Conservation (phyloP, 2,113 vertebrate species). For the Vombatus ursinus region DNA sequence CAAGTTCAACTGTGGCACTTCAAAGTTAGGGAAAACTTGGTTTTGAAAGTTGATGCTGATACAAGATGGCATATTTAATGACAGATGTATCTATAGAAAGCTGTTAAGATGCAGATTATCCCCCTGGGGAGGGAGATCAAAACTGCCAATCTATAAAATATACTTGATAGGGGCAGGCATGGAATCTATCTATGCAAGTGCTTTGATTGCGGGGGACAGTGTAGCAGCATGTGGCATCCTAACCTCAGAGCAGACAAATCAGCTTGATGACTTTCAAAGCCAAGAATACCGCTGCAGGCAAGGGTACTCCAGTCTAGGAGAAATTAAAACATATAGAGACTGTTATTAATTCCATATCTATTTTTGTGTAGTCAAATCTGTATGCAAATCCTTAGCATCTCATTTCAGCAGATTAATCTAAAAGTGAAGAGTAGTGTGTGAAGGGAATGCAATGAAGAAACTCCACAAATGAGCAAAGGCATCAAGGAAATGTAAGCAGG, state of each 20-base stretch:
- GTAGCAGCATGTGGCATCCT: conserved; percentile 90
- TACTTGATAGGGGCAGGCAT: conserved; percentile 86
- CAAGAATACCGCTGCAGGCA: conserved; percentile 89
- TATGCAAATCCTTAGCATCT: conserved; percentile 92
- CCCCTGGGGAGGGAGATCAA: conserved; percentile 88
- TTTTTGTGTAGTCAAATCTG: conserved; percentile 93
- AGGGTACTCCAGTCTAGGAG: conserved; percentile 89
- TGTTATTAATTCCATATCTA: conserved; percentile 91
- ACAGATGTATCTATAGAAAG: conserved; percentile 90
- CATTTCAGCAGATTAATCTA: conserved; percentile 90
- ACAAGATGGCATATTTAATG: conserved; percentile 89
- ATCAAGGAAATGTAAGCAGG: conserved; percentile 65
- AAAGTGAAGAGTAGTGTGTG: conserved; percentile 84
- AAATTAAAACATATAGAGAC: conserved; percentile 92
- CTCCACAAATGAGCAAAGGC: conserved; percentile 77
- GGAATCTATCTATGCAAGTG: conserved; percentile 85
- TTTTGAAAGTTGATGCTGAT: conserved; percentile 87
- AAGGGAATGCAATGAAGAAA: conserved; percentile 84
- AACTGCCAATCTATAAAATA: conserved; percentile 91
- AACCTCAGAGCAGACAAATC: conserved; percentile 91
- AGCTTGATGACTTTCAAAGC: conserved; percentile 92
- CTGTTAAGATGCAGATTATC: conserved; percentile 91
- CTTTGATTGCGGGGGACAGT: conserved; percentile 91
- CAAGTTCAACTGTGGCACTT: conserved; percentile 85
- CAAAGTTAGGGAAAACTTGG: conserved; percentile 87